phyloP scores from a whole-genome alignment of 1,140 invertebrate species.

The Macrotrachela quadricornifera region DNA sequence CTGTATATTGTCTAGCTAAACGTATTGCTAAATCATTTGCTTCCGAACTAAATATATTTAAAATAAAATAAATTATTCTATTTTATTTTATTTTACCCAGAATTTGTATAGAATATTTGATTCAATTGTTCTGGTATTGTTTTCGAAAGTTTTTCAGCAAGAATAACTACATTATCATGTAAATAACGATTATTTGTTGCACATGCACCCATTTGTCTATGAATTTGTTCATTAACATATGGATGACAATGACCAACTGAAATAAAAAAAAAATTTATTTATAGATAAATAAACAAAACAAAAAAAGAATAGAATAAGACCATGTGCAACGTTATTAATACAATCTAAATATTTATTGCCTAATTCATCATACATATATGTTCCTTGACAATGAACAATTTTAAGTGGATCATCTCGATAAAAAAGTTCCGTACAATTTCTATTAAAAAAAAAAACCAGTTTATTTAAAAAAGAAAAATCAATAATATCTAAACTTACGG shows the following conservation, averaged over 20 bases:
- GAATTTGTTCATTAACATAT: slow-evolving; percentile 62
- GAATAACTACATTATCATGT: slow-evolving; percentile 76
- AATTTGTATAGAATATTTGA: slow-evolving; percentile 67
- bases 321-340: slow-evolving; percentile 95
- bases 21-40: slow-evolving; percentile 88
- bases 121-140: slow-evolving; percentile 43
- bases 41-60: slow-evolving; percentile 54
- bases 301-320: slow-evolving; percentile 33
- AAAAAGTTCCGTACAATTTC: slow-evolving; percentile 73
- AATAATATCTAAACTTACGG: slow-evolving; percentile 41
- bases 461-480: background rate
- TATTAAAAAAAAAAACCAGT: slow-evolving; percentile 26
- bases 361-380: slow-evolving; percentile 89
- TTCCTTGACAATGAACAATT: slow-evolving; percentile 63
- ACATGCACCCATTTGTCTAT: slow-evolving; percentile 60
- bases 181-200: slow-evolving; percentile 84
- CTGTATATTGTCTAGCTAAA: slow-evolving; percentile 64
- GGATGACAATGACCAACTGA: slow-evolving; percentile 90
- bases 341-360: slow-evolving; percentile 75
- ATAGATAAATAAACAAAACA: background rate
- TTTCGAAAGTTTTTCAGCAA: slow-evolving; percentile 57
- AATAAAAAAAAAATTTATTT: too few relatives aligned
- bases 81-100: slow-evolving; percentile 36
- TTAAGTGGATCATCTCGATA: slow-evolving; percentile 74
- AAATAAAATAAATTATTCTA: background rate